Evolutionary conservation across 53 echinoderm and acorn worm species (phyloP).

Genomic region (Pentamera pediparva): DNA sequence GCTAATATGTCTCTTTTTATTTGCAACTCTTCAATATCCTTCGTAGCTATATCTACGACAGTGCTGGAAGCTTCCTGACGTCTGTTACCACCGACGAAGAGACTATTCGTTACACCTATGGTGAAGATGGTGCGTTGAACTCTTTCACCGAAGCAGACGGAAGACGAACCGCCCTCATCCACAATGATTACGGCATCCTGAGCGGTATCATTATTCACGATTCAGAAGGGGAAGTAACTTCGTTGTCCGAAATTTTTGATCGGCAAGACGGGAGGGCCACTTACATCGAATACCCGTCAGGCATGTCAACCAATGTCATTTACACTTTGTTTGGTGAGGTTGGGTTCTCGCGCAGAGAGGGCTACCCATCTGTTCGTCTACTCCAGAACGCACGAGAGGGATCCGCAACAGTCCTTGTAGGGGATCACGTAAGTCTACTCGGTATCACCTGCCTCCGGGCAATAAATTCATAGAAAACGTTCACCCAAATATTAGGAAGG

Average conservation of each 20-base stretch:
- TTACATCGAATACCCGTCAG: background rate
- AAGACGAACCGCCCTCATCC: background rate
- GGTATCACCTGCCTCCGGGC: background rate
- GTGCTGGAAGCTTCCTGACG: background rate
- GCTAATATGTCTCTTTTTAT: too few relatives aligned
- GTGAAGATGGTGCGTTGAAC: conserved; percentile 35
- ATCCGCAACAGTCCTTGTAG: background rate
- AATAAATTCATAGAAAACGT: too few relatives aligned
- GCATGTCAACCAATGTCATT: conserved; percentile 4
- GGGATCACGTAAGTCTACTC: background rate
- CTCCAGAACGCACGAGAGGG: background rate
- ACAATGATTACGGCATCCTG: conserved; percentile 22
- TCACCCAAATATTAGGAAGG: too few relatives aligned
- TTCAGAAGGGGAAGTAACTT: background rate
- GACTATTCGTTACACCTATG: conserved; percentile 21
- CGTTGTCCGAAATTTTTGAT: conserved; percentile 2
- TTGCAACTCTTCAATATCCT: too few relatives aligned
- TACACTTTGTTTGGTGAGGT: conserved; percentile 15
- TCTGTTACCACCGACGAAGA: conserved; percentile 25
- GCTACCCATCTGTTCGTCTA: background rate
- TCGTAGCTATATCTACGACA: conserved; percentile 39
- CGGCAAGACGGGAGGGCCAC: background rate
- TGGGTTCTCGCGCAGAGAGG: conserved; percentile 22
- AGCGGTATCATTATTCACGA: background rate
- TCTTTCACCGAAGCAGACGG: conserved; percentile 21